A percentile compares a stretch with the other conserved stretches of the same genome.
phyloP scores from a whole-genome alignment of 2,797 vertebrate genomes.

The Carapus acus region DNA sequence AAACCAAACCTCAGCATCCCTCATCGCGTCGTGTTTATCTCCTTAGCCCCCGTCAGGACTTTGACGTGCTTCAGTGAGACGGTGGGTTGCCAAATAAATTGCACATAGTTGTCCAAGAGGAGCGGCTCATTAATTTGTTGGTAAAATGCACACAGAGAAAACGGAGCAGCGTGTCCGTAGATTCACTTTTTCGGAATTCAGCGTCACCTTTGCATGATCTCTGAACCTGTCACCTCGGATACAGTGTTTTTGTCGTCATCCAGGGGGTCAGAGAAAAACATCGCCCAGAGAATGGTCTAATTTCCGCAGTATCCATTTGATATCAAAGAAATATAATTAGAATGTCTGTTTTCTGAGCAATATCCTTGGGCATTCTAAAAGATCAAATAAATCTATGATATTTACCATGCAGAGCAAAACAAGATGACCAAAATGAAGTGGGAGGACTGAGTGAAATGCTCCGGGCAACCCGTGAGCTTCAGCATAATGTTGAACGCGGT shows the following conservation, averaged over 20 bases:
- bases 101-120: slow-evolving; percentile 2
- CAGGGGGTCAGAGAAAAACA: too few relatives aligned
- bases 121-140: slow-evolving; percentile 6
- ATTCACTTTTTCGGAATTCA: background rate
- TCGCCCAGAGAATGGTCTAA: slow-evolving; percentile 5
- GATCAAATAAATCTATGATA: slow-evolving; percentile 48
- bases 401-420: slow-evolving; percentile 32
- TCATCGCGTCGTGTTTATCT: slow-evolving; percentile 47
- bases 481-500: slow-evolving; percentile 46
- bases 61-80: slow-evolving; percentile 15
- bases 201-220: background rate
- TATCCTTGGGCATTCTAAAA: slow-evolving; percentile 25
- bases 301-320: slow-evolving; percentile 28
- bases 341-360: slow-evolving; percentile 1
- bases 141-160: background rate
- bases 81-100: background rate
- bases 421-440: slow-evolving; percentile 32
- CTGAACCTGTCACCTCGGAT: slow-evolving; percentile 24
- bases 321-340: slow-evolving; percentile 15
- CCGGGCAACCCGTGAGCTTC: slow-evolving; percentile 38
- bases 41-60: slow-evolving; percentile 24
- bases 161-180: background rate
- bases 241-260: slow-evolving; percentile 20
- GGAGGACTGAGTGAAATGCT: slow-evolving; percentile 45
- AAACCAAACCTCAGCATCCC: slow-evolving; percentile 32